Percentiles rank a stretch among this genome's conserved stretches.
Evolutionary conservation across 1,140 invertebrate genomes (phyloP).

Genomic region (Cheumatopsyche charites): DNA sequence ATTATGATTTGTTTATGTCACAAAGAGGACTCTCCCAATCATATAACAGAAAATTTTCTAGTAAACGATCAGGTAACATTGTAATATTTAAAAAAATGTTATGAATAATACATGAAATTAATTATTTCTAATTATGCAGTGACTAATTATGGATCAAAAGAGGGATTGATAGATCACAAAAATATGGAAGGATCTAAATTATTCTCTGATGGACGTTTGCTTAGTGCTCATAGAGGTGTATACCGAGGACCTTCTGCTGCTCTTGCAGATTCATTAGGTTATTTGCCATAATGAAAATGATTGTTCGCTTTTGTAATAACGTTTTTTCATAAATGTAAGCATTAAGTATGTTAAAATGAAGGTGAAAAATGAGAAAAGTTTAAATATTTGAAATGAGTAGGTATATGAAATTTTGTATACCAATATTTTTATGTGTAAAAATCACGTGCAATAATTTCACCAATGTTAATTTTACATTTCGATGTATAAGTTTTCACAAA

Average conservation of each 20-base stretch:
- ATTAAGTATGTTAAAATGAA: too few relatives aligned
- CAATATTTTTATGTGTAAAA: too few relatives aligned
- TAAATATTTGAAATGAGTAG: too few relatives aligned
- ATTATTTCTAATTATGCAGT: constrained; percentile 50
- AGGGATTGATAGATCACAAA: constrained; percentile 81
- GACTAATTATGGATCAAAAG: constrained; percentile 67
- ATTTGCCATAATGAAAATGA: constrained; percentile 51
- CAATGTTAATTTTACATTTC: too few relatives aligned
- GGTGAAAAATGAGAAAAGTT: too few relatives aligned
- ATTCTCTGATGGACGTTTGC: constrained; percentile 73
- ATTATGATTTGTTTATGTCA: constrained; percentile 72
- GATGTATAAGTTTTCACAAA: too few relatives aligned
- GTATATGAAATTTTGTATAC: too few relatives aligned
- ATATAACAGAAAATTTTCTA: constrained; percentile 52
- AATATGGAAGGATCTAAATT: constrained; percentile 85
- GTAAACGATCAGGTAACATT: constrained; percentile 55
- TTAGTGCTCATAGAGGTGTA: constrained; percentile 61
- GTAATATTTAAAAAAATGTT: neutral
- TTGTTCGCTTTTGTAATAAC: too few relatives aligned
- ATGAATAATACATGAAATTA: neutral
- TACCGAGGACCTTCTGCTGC: constrained; percentile 49
- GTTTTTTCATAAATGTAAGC: too few relatives aligned
- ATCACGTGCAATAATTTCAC: too few relatives aligned
- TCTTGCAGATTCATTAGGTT: constrained; percentile 57
- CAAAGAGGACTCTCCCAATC: constrained; percentile 58